phyloP scores from a whole-genome alignment of 2,888 invertebrate genomes.

The Physocephala rufipes region DNA sequence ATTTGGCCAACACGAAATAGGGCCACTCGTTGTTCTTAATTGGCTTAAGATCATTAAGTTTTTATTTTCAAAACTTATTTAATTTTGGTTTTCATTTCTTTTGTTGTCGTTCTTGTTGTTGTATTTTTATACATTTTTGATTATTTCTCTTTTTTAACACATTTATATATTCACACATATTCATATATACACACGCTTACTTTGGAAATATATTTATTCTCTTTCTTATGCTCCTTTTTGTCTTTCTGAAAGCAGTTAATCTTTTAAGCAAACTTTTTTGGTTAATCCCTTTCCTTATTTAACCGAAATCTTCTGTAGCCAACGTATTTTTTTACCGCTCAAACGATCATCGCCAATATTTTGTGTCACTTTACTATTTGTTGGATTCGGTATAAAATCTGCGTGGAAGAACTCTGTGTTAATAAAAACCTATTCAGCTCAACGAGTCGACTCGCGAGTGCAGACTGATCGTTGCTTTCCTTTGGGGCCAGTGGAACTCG shows the following conservation, averaged over 20 bases:
- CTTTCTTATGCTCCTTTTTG: background rate
- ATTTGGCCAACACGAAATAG: too few relatives aligned
- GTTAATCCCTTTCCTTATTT: background rate
- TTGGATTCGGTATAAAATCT: slow-evolving; percentile 31
- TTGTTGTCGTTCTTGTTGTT: background rate
- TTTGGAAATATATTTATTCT: slow-evolving; percentile 9
- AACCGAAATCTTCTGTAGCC: background rate
- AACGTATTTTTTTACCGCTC: slow-evolving; percentile 30
- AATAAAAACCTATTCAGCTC: slow-evolving; percentile 39
- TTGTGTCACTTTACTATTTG: slow-evolving; percentile 12
- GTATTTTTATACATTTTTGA: background rate
- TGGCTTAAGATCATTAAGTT: too few relatives aligned
- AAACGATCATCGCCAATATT: slow-evolving; percentile 19
- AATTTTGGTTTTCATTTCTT: background rate
- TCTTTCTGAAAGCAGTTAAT: slow-evolving; percentile 2
- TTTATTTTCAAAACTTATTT: too few relatives aligned
- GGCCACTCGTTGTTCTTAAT: too few relatives aligned
- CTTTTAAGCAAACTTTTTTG: background rate
- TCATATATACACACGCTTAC: slow-evolving; percentile 1
- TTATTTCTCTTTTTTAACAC: slow-evolving; percentile 4
- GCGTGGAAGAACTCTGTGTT: slow-evolving; percentile 12
- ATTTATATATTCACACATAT: background rate
- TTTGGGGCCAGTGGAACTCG: background rate
- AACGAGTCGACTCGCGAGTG: slow-evolving; percentile 48
- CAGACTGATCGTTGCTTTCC: slow-evolving; percentile 43